phyloP scores from a whole-genome alignment of 2,113 vertebrate species.

The Pao palembangensis region DNA sequence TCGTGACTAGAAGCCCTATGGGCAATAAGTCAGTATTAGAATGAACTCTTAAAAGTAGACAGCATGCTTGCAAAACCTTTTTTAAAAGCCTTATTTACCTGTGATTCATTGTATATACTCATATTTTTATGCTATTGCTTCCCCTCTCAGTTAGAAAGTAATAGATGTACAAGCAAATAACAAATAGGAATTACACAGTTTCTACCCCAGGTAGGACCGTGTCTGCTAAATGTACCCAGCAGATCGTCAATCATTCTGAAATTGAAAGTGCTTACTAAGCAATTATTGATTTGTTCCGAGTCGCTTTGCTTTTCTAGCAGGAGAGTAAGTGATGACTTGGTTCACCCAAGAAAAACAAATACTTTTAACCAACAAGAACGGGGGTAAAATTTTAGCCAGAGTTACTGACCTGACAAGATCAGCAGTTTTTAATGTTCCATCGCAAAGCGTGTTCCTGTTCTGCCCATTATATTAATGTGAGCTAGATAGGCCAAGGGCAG shows the following conservation, averaged over 20 bases:
- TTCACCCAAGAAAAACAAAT: no score
- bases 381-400: neutral
- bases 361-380: neutral
- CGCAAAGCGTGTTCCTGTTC: neutral
- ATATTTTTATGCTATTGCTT: neutral
- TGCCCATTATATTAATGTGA: constrained; percentile 12
- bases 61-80: neutral
- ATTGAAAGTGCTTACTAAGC: no score
- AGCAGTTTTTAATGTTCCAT: neutral
- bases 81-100: neutral
- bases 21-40: neutral
- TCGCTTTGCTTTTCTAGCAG: no score
- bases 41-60: neutral
- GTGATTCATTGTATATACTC: neutral
- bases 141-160: no score
- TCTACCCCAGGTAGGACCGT: no score
- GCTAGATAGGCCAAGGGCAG: constrained; percentile 42
- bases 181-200: no score
- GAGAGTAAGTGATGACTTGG: no score
- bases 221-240: no score
- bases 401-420: neutral
- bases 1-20: no score
- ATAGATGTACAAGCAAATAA: no score
- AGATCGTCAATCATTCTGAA: no score
- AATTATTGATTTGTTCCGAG: no score